Evolutionary conservation across 2,797 vertebrate species (phyloP).

Genomic region (Anolis apletophallus): DNA sequence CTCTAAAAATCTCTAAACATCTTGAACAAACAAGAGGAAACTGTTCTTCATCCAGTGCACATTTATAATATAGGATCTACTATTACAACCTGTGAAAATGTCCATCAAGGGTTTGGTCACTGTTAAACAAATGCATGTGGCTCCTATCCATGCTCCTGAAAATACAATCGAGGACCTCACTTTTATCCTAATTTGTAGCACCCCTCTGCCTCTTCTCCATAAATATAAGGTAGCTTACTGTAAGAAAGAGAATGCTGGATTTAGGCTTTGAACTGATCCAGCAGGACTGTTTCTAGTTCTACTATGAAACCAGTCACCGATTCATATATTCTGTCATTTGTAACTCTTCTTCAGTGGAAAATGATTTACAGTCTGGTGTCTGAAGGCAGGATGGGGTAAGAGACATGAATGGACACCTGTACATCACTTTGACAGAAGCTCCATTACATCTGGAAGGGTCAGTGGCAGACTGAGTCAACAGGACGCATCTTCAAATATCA

Average conservation of each 20-base stretch:
- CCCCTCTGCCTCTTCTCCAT: background rate
- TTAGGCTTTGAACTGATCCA: background rate
- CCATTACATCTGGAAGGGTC: background rate
- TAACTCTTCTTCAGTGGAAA: background rate
- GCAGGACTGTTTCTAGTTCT: background rate
- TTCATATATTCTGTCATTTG: background rate
- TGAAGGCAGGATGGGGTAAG: background rate
- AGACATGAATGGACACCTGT: background rate
- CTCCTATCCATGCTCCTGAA: background rate
- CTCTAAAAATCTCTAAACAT: no score
- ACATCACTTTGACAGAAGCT: slow-evolving; percentile 1
- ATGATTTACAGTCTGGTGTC: slow-evolving; percentile 13
- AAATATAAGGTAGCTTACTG: background rate
- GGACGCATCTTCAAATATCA: background rate
- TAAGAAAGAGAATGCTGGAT: background rate
- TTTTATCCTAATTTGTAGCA: background rate
- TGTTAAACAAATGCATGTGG: background rate
- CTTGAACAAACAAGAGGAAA: background rate
- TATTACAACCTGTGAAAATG: background rate
- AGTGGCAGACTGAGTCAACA: slow-evolving; percentile 6
- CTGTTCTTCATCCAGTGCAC: background rate
- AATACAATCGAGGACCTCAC: background rate
- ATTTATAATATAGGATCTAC: background rate
- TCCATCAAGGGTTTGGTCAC: background rate
- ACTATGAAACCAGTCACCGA: background rate